phyloP scores from a whole-genome alignment of 2,113 vertebrate genomes.

The Brachypodius melanocephalos region DNA sequence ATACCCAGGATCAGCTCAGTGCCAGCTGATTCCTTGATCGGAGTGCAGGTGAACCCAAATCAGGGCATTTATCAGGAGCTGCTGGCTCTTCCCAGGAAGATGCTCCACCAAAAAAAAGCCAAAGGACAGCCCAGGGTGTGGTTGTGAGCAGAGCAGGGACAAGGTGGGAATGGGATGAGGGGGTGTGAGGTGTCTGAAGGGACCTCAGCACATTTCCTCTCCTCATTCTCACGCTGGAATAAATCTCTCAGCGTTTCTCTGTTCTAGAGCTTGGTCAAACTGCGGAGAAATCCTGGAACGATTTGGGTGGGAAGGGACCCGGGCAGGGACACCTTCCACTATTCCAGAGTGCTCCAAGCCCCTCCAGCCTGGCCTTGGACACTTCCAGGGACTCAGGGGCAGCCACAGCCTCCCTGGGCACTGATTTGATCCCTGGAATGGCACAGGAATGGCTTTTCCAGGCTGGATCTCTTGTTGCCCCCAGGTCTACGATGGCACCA shows the following conservation, averaged over 20 bases:
- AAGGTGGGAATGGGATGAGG: not conserved
- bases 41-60: not conserved
- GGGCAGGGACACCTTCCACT: not conserved
- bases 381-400: not conserved
- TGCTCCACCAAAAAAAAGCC: not conserved
- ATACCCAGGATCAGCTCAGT: not conserved
- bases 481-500: slow-evolving; percentile 93
- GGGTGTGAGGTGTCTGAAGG: not conserved
- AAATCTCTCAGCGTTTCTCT: not conserved
- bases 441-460: not conserved
- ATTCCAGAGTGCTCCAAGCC: accelerated
- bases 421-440: not conserved
- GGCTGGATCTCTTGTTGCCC: not conserved
- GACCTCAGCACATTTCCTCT: not conserved
- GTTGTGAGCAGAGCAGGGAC: not conserved
- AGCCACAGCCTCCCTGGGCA: not conserved
- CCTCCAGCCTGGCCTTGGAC: accelerated
- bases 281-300: not conserved
- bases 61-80: not conserved
- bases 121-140: not conserved
- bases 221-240: not conserved
- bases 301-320: not conserved
- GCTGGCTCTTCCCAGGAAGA: not conserved
- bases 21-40: not conserved
- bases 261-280: not conserved